Evolutionary conservation across 2,888 invertebrate species (phyloP).

Genomic region (Ariolimax columbianus): DNA sequence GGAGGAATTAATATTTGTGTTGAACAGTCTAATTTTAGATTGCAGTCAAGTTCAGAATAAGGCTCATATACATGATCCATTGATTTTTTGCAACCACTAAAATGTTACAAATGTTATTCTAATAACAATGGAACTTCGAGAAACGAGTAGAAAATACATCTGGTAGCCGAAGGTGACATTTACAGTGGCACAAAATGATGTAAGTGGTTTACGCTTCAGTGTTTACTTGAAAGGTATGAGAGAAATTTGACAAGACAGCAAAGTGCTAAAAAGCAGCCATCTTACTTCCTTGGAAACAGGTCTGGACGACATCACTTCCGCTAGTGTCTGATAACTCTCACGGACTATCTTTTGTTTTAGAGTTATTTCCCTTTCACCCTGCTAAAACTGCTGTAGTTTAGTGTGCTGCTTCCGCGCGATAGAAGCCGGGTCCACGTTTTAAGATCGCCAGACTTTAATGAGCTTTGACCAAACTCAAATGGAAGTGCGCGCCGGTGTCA

Average conservation of each 20-base stretch:
- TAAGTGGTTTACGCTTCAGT: not conserved
- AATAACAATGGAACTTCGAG: no score
- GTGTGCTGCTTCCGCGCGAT: not conserved
- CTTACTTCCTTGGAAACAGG: not conserved
- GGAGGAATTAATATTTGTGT: no score
- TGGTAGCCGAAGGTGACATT: no score
- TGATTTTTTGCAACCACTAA: no score
- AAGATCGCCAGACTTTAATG: slow-evolving; percentile 10
- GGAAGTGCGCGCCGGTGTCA: slow-evolving; percentile 32
- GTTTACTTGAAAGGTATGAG: not conserved
- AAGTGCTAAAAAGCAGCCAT: not conserved
- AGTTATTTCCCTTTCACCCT: slow-evolving; percentile 14
- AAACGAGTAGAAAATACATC: no score
- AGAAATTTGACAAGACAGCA: not conserved
- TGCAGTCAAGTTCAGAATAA: no score
- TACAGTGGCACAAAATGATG: no score
- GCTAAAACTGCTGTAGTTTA: not conserved
- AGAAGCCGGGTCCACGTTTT: not conserved
- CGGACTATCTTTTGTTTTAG: not conserved
- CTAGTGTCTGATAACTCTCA: slow-evolving; percentile 15
- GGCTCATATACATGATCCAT: no score
- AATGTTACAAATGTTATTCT: no score
- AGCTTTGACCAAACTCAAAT: slow-evolving; percentile 14
- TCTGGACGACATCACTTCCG: not conserved
- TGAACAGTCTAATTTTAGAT: no score